Evolutionary conservation across 2,888 invertebrate species (phyloP).

Genomic region (Scaptomyza parva): DNA sequence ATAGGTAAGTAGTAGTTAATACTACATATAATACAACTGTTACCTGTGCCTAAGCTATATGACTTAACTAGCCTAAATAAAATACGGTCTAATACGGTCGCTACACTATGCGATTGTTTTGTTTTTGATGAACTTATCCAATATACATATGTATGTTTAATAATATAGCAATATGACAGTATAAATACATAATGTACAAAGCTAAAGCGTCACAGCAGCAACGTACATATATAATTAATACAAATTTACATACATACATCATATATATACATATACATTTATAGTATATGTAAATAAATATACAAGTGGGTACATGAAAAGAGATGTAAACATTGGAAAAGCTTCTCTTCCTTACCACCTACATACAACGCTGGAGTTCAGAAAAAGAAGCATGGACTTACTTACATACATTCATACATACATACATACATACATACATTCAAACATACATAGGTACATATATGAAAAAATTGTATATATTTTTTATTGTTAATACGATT

Average conservation of each 20-base stretch:
- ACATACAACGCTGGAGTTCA: slow-evolving; percentile 16
- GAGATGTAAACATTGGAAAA: slow-evolving; percentile 17
- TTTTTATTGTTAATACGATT: slow-evolving; percentile 7
- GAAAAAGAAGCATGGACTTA: slow-evolving; percentile 20
- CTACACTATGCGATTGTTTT: slow-evolving; percentile 22
- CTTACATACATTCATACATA: slow-evolving; percentile 28
- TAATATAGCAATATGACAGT: slow-evolving; percentile 36
- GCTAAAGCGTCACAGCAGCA: slow-evolving; percentile 64
- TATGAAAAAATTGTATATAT: slow-evolving; percentile 14
- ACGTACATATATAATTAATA: slow-evolving; percentile 38
- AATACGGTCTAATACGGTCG: slow-evolving; percentile 17
- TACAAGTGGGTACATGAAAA: slow-evolving; percentile 7
- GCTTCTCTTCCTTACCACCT: slow-evolving; percentile 16
- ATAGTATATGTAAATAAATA: slow-evolving; percentile 11
- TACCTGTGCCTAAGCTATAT: slow-evolving; percentile 28
- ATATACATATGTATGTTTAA: background rate
- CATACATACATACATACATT: slow-evolving; percentile 26
- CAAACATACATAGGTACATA: slow-evolving; percentile 26
- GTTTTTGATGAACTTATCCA: slow-evolving; percentile 26
- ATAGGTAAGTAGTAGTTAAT: background rate
- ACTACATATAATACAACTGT: slow-evolving; percentile 38
- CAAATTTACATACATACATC: slow-evolving; percentile 22
- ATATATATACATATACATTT: slow-evolving; percentile 6
- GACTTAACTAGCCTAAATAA: slow-evolving; percentile 51
- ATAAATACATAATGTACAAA: slow-evolving; percentile 50